phyloP scores from a whole-genome alignment of 2,888 invertebrate species.

The Zygothrica quintamaculata region DNA sequence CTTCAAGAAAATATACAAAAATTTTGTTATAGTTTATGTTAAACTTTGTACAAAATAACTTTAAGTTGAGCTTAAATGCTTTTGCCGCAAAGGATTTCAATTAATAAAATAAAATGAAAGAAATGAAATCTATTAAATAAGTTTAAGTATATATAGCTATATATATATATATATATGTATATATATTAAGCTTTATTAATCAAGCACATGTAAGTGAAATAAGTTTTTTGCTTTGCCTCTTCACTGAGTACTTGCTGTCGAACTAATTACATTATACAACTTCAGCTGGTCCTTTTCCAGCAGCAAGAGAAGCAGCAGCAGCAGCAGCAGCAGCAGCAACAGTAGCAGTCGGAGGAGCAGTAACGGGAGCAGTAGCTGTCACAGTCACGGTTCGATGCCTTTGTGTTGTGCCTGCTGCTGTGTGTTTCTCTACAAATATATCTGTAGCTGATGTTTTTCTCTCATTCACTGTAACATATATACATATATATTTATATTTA shows the following conservation, averaged over 20 bases:
- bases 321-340: too few species aligned
- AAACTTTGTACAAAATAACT: background rate
- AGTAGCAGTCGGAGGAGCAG: too few species aligned
- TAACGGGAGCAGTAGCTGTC: constrained; percentile 1
- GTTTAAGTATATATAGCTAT: constrained; percentile 1
- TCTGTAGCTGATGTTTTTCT: constrained; percentile 1
- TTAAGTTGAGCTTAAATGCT: background rate
- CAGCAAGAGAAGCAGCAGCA: too few species aligned
- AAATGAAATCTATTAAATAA: background rate
- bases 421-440: background rate
- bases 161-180: too few species aligned
- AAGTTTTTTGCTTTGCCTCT: background rate
- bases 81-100: background rate
- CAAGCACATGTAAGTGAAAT: background rate
- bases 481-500: too few species aligned
- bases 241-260: constrained; percentile 8
- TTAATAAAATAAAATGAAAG: background rate
- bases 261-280: constrained; percentile 42
- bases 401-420: constrained; percentile 3
- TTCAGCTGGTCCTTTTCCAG: constrained; percentile 9
- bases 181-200: background rate
- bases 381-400: constrained; percentile 6
- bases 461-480: too few species aligned
- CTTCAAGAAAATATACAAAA: too few species aligned
- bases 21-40: background rate